Conservation (phyloP, 2,113 vertebrate species). For the Sorex araneus region DNA sequence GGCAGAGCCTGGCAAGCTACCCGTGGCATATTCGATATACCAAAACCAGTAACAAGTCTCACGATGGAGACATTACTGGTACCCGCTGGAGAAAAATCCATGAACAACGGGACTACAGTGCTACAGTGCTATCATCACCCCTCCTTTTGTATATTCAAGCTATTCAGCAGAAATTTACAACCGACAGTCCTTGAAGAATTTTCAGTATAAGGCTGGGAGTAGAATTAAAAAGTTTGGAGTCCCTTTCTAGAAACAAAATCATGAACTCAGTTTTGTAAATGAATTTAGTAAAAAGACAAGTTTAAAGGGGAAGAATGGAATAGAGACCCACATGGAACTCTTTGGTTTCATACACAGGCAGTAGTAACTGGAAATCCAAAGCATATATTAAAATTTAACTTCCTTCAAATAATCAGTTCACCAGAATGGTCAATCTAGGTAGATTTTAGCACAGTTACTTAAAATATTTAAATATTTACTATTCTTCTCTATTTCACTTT, state of each 20-base stretch:
- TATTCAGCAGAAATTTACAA: slow-evolving; percentile 31
- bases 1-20: too few relatives aligned
- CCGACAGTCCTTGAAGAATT: neutral
- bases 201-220: neutral
- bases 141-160: neutral
- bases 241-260: neutral
- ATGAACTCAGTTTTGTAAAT: neutral
- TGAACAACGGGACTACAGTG: too few relatives aligned
- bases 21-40: too few relatives aligned
- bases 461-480: slow-evolving; percentile 42
- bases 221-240: neutral
- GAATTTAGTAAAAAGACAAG: neutral
- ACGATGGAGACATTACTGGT: too few relatives aligned
- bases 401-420: neutral
- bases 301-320: neutral
- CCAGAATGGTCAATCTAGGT: neutral
- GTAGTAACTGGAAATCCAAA: neutral
- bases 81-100: too few relatives aligned
- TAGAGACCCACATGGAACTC: neutral
- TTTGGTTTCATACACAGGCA: neutral
- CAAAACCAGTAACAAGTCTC: too few relatives aligned
- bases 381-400: neutral
- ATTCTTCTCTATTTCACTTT: slow-evolving; percentile 5
- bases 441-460: slow-evolving; percentile 40
- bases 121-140: too few relatives aligned